Evolutionary conservation across 2,888 invertebrate genomes (phyloP), one percentile per base, ranked within the genome.

Genomic region (Diogma glabrata): DNA sequence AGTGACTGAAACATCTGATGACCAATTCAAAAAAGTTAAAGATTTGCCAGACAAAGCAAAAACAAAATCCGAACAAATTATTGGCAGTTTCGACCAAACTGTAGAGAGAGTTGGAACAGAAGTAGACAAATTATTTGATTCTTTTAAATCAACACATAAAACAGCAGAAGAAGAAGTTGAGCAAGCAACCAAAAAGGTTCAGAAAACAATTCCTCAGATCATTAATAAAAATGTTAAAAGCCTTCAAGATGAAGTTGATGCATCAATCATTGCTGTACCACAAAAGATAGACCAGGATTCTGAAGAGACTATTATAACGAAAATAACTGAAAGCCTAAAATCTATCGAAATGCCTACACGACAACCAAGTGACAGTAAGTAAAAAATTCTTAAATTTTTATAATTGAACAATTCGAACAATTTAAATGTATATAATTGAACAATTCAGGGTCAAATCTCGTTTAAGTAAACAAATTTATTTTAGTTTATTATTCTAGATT

Each of bases 261-360:
- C 8, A 17, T n/a, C 10, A 5, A 9, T 36, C 3, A 3, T 36
- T 17, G 36, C 17, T 38, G 19, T 10, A 3, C 17, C 17, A 38
- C 17, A 19, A 38, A 17, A 4, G 3, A 17, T 10, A 38, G 20
- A 2, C 3, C 10, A 38, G 20, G 12, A 3, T 6, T 3, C 20
- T 38, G 43, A 22, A 20, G 43, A 43, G 22, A 23, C 19, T 10
- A 3, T 45, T 23, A n/a, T 7, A n/a, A 10, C 19, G n/a, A 45
- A 45, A 46, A 16, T 46, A 7, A 26, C n/a, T 26, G 46, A 46
- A 46, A 46, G 23, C 1, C 8, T 45, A 45, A 20, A 45, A 45
- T 24, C 45, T 8, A 24, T 24, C 22, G 40, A 43, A 12, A 43
- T 22, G 3, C 20, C 20, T 6, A 20, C 6, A 43, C 14, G n/a